A percentile compares a stretch with the other conserved stretches of the same genome.
phyloP scores from a whole-genome alignment of 2,797 vertebrate species.

The Falco biarmicus region DNA sequence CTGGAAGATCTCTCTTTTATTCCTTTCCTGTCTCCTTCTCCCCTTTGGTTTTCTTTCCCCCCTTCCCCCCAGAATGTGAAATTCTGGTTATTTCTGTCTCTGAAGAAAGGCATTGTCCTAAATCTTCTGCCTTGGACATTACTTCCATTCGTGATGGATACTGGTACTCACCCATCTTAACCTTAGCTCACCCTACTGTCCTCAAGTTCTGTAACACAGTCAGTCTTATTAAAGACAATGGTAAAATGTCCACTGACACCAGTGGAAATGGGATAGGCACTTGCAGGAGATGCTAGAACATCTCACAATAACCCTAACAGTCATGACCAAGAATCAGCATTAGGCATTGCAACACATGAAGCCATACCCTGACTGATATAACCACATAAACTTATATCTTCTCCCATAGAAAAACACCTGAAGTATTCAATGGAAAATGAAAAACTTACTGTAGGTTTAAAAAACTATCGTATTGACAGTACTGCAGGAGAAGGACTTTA shows the following conservation, averaged over 20 bases:
- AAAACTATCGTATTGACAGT: neutral
- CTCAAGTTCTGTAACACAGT: neutral
- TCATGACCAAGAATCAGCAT: neutral
- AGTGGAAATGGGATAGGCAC: neutral
- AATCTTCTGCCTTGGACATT: neutral
- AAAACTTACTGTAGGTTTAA: neutral
- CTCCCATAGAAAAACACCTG: neutral
- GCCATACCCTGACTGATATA: neutral
- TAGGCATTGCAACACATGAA: neutral
- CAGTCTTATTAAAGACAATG: neutral
- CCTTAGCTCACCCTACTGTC: neutral
- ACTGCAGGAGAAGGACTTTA: neutral
- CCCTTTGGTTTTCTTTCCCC: neutral
- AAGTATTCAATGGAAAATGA: neutral
- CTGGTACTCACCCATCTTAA: neutral
- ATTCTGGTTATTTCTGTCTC: neutral
- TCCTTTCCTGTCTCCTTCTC: neutral
- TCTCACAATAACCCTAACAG: neutral
- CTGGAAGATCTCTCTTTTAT: constrained; percentile 20
- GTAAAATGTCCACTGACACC: neutral
- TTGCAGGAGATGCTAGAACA: neutral
- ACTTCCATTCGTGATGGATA: neutral
- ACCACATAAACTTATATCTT: neutral
- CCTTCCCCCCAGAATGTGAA: neutral
- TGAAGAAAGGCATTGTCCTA: neutral